Conservation (phyloP, 2,888 invertebrate species). For the Drosophila melanosoma region DNA sequence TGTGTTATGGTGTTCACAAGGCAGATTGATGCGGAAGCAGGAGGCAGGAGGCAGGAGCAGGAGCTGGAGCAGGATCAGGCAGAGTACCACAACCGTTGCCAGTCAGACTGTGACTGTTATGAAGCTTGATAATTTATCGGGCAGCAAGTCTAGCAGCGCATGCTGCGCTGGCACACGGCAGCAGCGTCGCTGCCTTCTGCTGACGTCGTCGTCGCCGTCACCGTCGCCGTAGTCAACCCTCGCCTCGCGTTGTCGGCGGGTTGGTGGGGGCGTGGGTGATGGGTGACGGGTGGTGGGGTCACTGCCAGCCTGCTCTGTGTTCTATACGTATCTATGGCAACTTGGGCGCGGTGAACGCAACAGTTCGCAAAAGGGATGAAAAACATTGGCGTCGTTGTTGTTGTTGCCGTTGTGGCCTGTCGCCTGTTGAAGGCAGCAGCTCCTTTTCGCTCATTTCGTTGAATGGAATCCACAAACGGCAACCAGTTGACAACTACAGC, state of each 20-base stretch:
- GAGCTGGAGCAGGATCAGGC: conserved; percentile 13
- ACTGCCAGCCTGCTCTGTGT: conserved; percentile 1
- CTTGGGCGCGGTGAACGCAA: conserved; percentile 78
- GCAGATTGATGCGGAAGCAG: conserved; percentile 5
- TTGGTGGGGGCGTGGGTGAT: not conserved
- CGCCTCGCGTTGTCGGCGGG: conserved; percentile 3
- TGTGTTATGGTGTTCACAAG: conserved; percentile 6
- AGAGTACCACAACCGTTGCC: conserved; percentile 69
- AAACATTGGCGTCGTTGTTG: conserved; percentile 41
- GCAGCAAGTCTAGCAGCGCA: conserved; percentile 80
- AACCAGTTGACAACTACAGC: conserved; percentile 57
- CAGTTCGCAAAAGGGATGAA: conserved; percentile 75
- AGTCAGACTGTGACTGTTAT: conserved; percentile 79
- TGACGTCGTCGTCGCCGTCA: conserved; percentile 29
- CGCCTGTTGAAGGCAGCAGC: conserved; percentile 67
- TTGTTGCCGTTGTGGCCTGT: conserved; percentile 28
- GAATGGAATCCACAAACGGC: conserved; percentile 60
- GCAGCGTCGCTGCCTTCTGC: conserved; percentile 29
- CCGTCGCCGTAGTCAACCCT: conserved; percentile 34
- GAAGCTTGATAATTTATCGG: conserved; percentile 83
- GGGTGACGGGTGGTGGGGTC: not conserved
- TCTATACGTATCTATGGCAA: conserved; percentile 72
- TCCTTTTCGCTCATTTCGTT: conserved; percentile 41
- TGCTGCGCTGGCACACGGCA: conserved; percentile 55
- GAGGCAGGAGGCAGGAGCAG: conserved; percentile 5